Evolutionary conservation across 37 sponge, comb jelly and placozoan species (phyloP).

Genomic region (Haliclona indistincta): DNA sequence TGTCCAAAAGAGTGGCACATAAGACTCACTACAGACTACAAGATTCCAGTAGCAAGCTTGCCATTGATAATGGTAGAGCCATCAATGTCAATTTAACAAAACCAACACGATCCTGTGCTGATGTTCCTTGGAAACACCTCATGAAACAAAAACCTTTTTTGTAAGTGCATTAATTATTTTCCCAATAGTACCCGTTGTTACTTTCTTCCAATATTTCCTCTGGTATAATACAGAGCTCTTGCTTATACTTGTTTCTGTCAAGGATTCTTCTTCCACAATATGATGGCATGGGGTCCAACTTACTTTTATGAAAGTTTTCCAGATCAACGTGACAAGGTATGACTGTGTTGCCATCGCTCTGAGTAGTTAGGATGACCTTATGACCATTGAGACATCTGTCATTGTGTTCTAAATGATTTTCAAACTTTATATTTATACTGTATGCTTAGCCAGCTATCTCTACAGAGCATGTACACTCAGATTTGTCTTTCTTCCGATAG

Average conservation of each 20-base stretch:
- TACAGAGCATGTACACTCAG: not conserved
- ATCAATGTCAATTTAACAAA: not conserved
- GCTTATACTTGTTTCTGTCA: not conserved
- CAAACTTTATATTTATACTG: too few species aligned
- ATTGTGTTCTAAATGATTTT: not conserved
- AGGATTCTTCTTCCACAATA: conserved; percentile 15
- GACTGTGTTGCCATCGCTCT: not conserved
- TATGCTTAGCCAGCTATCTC: not conserved
- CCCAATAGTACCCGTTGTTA: not conserved
- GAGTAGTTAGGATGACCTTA: not conserved
- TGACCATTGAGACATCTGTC: not conserved
- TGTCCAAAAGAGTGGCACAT: not conserved
- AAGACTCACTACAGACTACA: conserved; percentile 37
- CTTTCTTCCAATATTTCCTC: not conserved
- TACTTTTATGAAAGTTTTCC: conserved; percentile 45
- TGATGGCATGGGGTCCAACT: conserved; percentile 25
- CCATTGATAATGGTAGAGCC: not conserved
- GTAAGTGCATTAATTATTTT: conserved; percentile 20
- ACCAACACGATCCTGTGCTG: not conserved
- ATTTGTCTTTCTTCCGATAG: not conserved
- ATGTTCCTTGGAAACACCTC: conserved; percentile 20
- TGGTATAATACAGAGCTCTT: not conserved
- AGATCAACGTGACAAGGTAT: not conserved
- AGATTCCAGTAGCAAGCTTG: conserved; percentile 2
- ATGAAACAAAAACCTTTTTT: conserved; percentile 18